phyloP scores from a whole-genome alignment of 1,140 invertebrate species.

The Ridgeia piscesae region DNA sequence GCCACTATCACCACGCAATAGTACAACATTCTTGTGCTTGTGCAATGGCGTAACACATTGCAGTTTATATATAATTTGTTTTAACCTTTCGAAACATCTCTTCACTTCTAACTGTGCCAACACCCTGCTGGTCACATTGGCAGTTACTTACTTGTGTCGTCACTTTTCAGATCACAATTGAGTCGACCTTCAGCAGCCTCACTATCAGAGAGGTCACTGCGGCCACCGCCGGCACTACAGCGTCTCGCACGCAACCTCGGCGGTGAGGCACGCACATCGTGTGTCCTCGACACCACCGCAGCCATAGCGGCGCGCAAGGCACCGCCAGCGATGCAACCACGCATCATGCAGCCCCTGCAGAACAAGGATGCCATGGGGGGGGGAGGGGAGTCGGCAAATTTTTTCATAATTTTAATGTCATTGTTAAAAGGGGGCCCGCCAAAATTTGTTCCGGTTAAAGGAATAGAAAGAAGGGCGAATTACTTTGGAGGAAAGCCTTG shows the following conservation, averaged over 20 bases:
- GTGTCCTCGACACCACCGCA: constrained; percentile 38
- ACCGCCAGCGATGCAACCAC: constrained; percentile 65
- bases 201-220: constrained; percentile 94
- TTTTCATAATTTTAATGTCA: background rate
- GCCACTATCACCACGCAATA: no score
- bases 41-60: no score
- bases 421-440: background rate
- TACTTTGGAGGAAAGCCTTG: no score
- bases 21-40: no score
- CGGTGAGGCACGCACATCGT: constrained; percentile 64
- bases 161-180: constrained; percentile 13
- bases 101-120: no score
- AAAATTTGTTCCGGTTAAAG: no score
- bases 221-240: constrained; percentile 97
- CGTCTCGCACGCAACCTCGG: constrained; percentile 91
- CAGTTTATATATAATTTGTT: no score
- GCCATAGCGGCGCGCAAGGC: constrained; percentile 24
- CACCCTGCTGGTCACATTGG: no score
- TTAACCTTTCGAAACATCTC: no score
- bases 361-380: constrained; percentile 66
- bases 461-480: no score
- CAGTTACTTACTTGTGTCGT: background rate
- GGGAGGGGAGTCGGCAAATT: constrained; percentile 40
- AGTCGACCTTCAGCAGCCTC: constrained; percentile 61
- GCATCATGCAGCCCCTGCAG: constrained; percentile 71